Evolutionary conservation across 2,113 vertebrate genomes (phyloP).

Genomic region (Amblyopsis rosae): DNA sequence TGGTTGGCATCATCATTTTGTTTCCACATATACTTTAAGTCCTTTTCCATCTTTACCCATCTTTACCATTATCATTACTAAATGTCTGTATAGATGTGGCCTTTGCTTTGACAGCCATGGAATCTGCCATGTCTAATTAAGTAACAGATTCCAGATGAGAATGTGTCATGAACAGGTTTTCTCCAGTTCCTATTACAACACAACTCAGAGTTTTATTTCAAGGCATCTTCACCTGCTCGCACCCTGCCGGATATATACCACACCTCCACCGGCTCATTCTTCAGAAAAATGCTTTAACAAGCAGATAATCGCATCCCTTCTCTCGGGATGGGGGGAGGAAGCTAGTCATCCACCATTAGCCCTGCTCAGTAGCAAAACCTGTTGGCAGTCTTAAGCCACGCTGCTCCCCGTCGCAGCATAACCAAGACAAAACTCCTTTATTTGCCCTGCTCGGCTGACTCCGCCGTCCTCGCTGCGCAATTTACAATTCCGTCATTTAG

Average conservation of each 20-base stretch:
- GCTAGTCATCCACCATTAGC: conserved; percentile 72
- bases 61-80: neutral
- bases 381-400: conserved; percentile 66
- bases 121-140: conserved; percentile 6
- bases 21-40: neutral
- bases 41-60: neutral
- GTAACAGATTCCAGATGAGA: neutral
- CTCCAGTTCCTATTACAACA: neutral
- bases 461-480: conserved; percentile 66
- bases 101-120: neutral
- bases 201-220: conserved; percentile 7
- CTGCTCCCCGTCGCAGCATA: conserved; percentile 69
- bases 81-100: neutral
- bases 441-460: conserved; percentile 59
- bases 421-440: conserved; percentile 74
- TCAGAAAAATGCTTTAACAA: conserved; percentile 68
- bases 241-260: neutral
- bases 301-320: conserved; percentile 70
- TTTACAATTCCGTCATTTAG: conserved; percentile 70
- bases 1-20: no score
- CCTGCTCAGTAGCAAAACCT: conserved; percentile 70
- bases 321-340: conserved; percentile 31
- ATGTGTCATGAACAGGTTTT: conserved; percentile 8
- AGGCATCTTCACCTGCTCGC: neutral
- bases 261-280: conserved; percentile 30